Base-by-base conservation (phyloP, 2,113 vertebrate genomes). In the Blennius ocellaris region DNA sequence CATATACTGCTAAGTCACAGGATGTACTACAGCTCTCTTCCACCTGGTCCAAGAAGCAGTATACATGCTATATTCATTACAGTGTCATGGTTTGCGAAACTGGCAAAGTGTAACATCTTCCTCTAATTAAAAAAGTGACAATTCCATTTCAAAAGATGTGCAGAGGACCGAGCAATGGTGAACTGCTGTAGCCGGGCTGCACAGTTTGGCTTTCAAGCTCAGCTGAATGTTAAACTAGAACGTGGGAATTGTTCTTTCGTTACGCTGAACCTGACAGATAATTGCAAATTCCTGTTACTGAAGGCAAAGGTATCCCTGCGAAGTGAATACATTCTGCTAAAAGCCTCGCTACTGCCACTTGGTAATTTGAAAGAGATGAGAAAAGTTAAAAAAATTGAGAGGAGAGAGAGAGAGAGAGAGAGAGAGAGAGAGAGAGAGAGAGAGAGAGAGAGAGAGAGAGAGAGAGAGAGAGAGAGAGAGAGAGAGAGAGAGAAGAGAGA, bases 251-350 rank as follows among this genome's bases (percentile, higher is more conserved):
- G 62, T 81, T 80, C 76, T 71, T 62, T 67, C 12, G 38, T 72
- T 21, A 61, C 16, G 8, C 67, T 60, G 76, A 60, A 52, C 51
- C 65, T 39, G 48, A 58, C 55, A 39, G 69, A 86, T 85, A 89
- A 89, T 83, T 89, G 86, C 57, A 84, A 83, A 86, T 69, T 80
- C 74, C 82, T 84, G 82, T 88, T 68, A 41, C 69, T 37, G 49
- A 76, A 81, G 50, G 43, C 44, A 12, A 66, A 54, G 56, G 73
- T 69, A 73, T 64, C 70, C 40, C 17, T 59, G 73, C 67, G 72
- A 57, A 84, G 79, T 73, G 76, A 88, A 81, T 50, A 74, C 65
- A 38, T 72, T 75, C 50, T 65, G 51, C 70, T 83, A 73, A 89
- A 89, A 87, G 85, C 81, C 55, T 41, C 16, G 37, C 67, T 43